Evolutionary conservation across 2,888 invertebrate species (phyloP), one percentile per base, ranked within the genome.

Genomic region (Phaonia tiefii): DNA sequence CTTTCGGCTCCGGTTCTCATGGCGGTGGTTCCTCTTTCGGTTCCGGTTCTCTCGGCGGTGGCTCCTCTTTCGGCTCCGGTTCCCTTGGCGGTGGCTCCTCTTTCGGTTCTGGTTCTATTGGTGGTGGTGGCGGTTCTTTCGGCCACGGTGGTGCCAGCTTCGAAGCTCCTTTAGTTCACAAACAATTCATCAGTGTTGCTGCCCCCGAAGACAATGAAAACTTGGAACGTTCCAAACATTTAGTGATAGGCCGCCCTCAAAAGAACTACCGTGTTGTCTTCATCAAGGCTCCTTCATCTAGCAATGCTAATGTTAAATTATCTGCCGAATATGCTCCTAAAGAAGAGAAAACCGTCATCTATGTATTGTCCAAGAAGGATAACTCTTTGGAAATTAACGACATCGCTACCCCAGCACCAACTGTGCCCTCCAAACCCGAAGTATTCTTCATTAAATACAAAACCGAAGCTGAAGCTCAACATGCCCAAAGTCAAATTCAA

Each of bases 371-470:
- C 84, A 89, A 90, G 83, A 90, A 90, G 85, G 88, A 89, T 44
- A 83, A 86, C 1, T 85, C 87, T 37, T 76, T 89, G 84, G 86
- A 89, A 80, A 87, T 89, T 69, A 87, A 89, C 73, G 86, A 88
- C 17, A 88, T 90, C 76, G 89, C 88, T 49, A 88, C 89, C 15
- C 89, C 89, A 37, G 88, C 89, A 22, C 90, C 90, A 65, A 88
- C 88, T 0, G 86, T 88, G 83, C 89, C 90, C 83, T 87, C 87
- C 85, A 90, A 90, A 84, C 90, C 90, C 0, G 90, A 90, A 77
- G 88, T 90, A 31, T 89, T 88, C 89, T 90, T 90, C 83, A 88
- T 90, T 75, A 90, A 90, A 73, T 90, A 90, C 86, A 90, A 88
- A 80, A 90, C 89, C 44, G 88, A 89, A 0, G 88, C 88, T 31